Base-by-base conservation (phyloP, 2,888 invertebrate species). In the Drepana falcataria region DNA sequence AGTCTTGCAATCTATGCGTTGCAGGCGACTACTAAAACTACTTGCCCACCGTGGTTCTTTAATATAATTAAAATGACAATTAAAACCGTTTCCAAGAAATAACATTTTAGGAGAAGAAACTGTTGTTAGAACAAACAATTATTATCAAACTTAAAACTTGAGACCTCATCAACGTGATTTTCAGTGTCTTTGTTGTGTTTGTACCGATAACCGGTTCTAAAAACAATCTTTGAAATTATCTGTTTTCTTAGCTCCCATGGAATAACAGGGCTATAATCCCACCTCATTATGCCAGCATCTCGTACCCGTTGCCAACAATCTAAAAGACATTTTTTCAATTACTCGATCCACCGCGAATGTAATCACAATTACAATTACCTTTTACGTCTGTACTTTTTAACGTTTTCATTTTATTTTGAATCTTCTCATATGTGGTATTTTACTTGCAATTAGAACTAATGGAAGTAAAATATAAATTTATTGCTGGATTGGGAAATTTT, bases 321-420 rank as follows among this genome's bases (percentile, higher is more conserved):
- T 78, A 79, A 79, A 78, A 73, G 87, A 87, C 87, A 86, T 83
- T 85, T 87, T 87, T 86, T 86, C 87, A 88, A 87, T 88, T 87
- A 88, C 70, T 69, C 58, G 58, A 66, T 76, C 81, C 79, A 81
- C 85, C 79, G 76, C 75, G 73, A 79, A 71, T 75, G 81, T 83
- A 85, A 85, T 85, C 79, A 79, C 70, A 79, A 77, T 75, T 77
- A 21, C 21, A 21, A 21, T 21, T 21, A 21, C 79, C 77, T 81
- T 81, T 81, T 77, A 66, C 68, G 65, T 9, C 64, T 69, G 65
- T 80, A 79, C 78, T 78, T 80, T 81, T 69, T 68, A n/a, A 69
- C 68, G 69, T 70, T 73, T 59, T 48, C 58, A 59, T 49, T 68
- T 21, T 64, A 62, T 60, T 59, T 62, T 61, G 57, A 49, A 37